Base-by-base conservation (phyloP, 2,113 vertebrate genomes). In the Ammodytes marinus region DNA sequence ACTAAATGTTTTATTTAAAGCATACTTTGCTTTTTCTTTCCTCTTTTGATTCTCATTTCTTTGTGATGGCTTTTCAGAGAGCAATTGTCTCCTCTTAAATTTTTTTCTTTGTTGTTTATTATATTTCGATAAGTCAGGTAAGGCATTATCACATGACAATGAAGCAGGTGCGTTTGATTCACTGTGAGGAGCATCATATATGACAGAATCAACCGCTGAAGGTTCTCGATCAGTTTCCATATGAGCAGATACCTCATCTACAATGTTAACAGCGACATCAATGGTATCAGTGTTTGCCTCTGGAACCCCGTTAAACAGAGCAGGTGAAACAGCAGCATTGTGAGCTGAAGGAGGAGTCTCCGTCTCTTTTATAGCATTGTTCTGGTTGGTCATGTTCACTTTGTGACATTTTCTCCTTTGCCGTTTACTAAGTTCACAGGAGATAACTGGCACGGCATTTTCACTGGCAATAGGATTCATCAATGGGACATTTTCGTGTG, bases 321-420 rank as follows among this genome's bases (percentile, higher is more conserved):
- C 4, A 1, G 77, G 57, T 6, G 65, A 6, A 47, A 66, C 65
- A 8, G 72, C 77, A 27, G 69, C 77, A 4, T 40, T 74, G 35
- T 57, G 69, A 35, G 35, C n/a, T 10, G 15, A 17, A 4, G 8
- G 5, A 15, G 11, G 40, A 19, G 15, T 45, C 15, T 60, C 58
- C 15, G 37, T n/a, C 15, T 17, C 40, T 43, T 15, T 15, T 15
- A 43, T 43, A 4, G 7, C 8, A 5, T 60, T 8, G 11, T 12
- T 63, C 60, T n/a, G 15, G 40, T 43, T 19, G 27, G 27, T 27
- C 27, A 27, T 27, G 27, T 27, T 27, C 27, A 27, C 27, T 27
- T 27, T 27, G 27, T 27, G 27, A 27, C 27, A 27, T 27, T 27
- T 27, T 27, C 27, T 27, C 27, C 27, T 27, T 27, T 27, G 27